phyloP scores from a whole-genome alignment of 2,113 vertebrate genomes.

The Alectura lathami region DNA sequence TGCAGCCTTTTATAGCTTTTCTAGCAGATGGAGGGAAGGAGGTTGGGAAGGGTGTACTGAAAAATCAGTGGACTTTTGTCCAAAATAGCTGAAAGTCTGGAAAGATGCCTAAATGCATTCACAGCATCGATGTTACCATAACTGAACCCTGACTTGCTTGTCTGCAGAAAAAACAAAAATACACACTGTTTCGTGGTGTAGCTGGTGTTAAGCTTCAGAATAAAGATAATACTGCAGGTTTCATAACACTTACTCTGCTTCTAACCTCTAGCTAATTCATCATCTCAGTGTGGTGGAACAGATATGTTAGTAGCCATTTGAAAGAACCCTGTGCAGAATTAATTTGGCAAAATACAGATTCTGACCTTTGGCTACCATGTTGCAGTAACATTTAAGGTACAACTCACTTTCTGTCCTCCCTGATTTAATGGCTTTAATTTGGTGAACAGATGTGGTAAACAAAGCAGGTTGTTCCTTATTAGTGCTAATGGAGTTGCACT shows the following conservation, averaged over 20 bases:
- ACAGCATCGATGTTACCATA: background rate
- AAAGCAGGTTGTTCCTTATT: background rate
- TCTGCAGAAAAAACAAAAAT: background rate
- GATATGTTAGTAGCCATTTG: background rate
- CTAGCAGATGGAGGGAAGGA: background rate
- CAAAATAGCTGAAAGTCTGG: background rate
- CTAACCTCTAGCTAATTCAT: background rate
- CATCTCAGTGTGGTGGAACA: background rate
- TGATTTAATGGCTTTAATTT: background rate
- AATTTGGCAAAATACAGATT: background rate
- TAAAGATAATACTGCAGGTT: background rate
- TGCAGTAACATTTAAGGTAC: background rate
- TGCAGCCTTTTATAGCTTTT: background rate
- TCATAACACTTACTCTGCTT: background rate
- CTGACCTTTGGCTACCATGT: background rate
- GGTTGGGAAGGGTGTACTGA: background rate
- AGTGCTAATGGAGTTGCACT: background rate
- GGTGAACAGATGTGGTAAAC: background rate
- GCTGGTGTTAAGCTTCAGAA: background rate
- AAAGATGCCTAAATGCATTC: background rate
- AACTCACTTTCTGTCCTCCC: background rate
- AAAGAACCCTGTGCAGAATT: background rate
- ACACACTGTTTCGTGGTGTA: background rate
- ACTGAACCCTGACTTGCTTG: background rate
- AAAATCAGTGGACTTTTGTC: background rate